These are phyloP conservation scores for Escarpia spicata DNA, from an alignment of 2,888 invertebrate species.

Conservation along the genomic window DNA sequence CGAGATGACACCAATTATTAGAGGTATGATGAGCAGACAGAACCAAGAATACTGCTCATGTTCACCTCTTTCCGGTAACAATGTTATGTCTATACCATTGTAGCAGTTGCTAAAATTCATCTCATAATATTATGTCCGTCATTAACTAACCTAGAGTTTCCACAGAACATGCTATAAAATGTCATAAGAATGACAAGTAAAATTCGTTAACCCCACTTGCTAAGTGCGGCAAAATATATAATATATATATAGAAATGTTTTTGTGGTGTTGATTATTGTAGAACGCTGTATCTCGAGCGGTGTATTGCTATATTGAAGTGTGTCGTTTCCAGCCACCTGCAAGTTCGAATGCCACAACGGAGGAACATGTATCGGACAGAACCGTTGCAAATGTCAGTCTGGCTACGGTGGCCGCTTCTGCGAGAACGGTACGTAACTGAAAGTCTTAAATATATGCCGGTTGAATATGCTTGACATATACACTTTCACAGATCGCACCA, in stretches of 20 bases:
- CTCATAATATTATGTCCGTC: too few relatives aligned
- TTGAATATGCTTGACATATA: not conserved
- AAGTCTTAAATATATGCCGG: not conserved
- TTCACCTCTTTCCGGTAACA: too few relatives aligned
- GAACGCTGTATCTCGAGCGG: not conserved
- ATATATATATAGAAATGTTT: not conserved
- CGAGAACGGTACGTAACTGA: conserved; percentile 47
- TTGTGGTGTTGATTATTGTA: not conserved
- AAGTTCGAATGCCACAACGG: conserved; percentile 56
- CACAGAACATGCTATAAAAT: too few relatives aligned
- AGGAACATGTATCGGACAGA: conserved; percentile 57
- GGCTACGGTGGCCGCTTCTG: conserved; percentile 58
- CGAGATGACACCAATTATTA: too few relatives aligned
- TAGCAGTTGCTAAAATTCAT: too few relatives aligned
- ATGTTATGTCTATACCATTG: too few relatives aligned
- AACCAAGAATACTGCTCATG: too few relatives aligned
- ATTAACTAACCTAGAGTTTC: too few relatives aligned
- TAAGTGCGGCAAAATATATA: not conserved
- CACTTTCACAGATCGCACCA: not conserved
- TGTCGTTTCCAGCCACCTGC: conserved; percentile 36
- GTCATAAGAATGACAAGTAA: too few relatives aligned
- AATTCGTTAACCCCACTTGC: too few relatives aligned
- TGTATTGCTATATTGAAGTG: not conserved
- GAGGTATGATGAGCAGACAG: too few relatives aligned
- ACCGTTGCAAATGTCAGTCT: conserved; percentile 58